Evolutionary conservation across 2,797 vertebrate genomes (phyloP), one percentile per base, ranked within the genome.

Genomic region (Picus viridis): DNA sequence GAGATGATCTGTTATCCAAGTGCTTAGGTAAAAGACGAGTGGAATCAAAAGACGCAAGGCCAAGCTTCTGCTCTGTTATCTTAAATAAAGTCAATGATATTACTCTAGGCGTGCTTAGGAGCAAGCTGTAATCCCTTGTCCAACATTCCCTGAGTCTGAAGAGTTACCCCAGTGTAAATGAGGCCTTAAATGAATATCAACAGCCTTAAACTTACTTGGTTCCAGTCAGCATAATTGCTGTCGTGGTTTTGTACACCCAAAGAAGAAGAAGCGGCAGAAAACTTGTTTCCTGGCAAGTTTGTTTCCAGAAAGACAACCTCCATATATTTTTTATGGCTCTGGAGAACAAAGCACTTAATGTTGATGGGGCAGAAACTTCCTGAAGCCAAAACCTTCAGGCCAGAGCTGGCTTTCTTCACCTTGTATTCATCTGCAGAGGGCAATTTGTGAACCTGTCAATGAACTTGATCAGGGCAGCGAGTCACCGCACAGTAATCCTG

Each of bases 1-100:
- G 10, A 78, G 20, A 54, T 41, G 0, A 19, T 59, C 47, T 56
- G 6, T 79, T 82, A 91, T 86, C 61, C 8, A 20, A 73, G 29
- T 34, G 12, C 54, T 71, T 47, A 78, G 72, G 45, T 32, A 73
- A 75, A 93, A 63, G 30, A 32, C 54, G 39, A 65, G 32, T 47
- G 57, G 84, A 92, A 88, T 51, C 6, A 1, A 39, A 61, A 30
- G 19, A 56, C 2, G 12, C 1, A 4, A 91, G 36, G 61, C 79
- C 65, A 59, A 45, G 32, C 36, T 92, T 74, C 41, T 71, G 41
- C 41, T 83, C 45, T 58, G 4, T 74, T 84, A 73, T 36, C 70
- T 89, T 83, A 65, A 69, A 85, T 59, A 70, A 94, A 92, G 61
- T 29, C 91, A 88, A 65, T 36, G 64, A 6, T 54, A 67, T 53